phyloP scores from a whole-genome alignment of 2,113 vertebrate species.

The Sylvietta virens region DNA sequence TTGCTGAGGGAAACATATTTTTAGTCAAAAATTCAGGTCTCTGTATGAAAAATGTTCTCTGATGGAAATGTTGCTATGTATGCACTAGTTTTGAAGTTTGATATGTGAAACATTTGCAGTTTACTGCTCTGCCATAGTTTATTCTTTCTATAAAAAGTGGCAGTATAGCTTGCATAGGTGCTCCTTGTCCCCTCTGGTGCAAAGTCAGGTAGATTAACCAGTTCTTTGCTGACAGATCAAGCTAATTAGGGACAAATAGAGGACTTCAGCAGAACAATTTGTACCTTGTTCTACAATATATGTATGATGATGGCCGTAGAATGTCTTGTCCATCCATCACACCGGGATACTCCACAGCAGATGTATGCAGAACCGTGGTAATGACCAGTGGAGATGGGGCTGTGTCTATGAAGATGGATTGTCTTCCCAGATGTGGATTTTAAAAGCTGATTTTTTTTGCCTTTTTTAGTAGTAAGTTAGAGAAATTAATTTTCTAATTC shows the following conservation, averaged over 20 bases:
- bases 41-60: neutral
- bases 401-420: neutral
- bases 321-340: neutral
- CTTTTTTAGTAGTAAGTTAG: neutral
- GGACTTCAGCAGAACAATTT: neutral
- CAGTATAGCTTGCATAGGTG: fast-evolving
- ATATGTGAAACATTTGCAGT: neutral
- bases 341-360: neutral
- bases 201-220: neutral
- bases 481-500: neutral
- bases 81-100: neutral
- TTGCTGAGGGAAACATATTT: neutral
- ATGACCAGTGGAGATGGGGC: neutral
- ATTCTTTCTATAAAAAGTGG: neutral
- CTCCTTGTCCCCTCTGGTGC: neutral
- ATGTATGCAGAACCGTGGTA: neutral
- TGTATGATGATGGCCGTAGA: neutral
- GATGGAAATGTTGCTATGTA: neutral
- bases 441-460: neutral
- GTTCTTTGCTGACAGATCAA: neutral
- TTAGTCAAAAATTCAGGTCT: neutral
- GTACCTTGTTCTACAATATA: neutral
- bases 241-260: neutral
- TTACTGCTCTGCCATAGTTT: neutral
- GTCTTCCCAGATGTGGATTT: neutral